Evolutionary conservation across 2,888 invertebrate genomes (phyloP), one percentile per base, ranked within the genome.

Genomic region (Sphaeridia pumilis): DNA sequence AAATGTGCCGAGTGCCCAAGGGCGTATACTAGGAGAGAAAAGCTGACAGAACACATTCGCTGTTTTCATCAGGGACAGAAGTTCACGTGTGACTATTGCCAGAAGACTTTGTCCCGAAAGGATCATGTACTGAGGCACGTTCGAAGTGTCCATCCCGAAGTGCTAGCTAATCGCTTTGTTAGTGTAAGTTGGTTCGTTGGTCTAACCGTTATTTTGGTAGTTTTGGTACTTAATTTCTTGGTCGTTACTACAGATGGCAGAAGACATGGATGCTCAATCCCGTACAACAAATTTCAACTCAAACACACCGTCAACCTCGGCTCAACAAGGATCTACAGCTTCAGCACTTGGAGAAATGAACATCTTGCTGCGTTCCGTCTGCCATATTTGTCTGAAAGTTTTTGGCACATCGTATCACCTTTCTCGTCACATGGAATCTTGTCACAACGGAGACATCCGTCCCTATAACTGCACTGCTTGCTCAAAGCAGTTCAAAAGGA

Each of bases 1-100:
- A 58, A 58, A 41, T 63, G 63, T 36, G 35, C 57, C 4, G 58
- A 63, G 14, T 63, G 63, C 48, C 54, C 61, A 1, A 47, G 61
- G 42, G 58, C 61, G 25, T 55, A 63, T 34, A 61, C 61, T 1
- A 49, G 63, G 35, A 36, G 63, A 35, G 63, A 63, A 49, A 61
- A 61, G 31, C 36, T 63, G 7, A 56, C 58, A 1, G 63, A 63
- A 49, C 63, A 63, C 38, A 57, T 63, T 43, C 56, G 61, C 2
- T 61, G 60, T 44, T 59, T 61, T 47, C 63, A 63, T 46, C 56
- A 63, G 41, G 63, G 63, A n/a, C 58, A 58, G 49, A 61, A 61
- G 43, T 63, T 63, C 38, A 48, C 57, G 25, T 63, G 63, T 47
- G 60, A 61, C 27, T 58, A 57, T 34, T 62, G 62, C 45, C 54